These are phyloP conservation scores for Palythoa heliodiscus DNA, from an alignment of 92 coral and sea anemone genomes.

Conservation along the genomic window DNA sequence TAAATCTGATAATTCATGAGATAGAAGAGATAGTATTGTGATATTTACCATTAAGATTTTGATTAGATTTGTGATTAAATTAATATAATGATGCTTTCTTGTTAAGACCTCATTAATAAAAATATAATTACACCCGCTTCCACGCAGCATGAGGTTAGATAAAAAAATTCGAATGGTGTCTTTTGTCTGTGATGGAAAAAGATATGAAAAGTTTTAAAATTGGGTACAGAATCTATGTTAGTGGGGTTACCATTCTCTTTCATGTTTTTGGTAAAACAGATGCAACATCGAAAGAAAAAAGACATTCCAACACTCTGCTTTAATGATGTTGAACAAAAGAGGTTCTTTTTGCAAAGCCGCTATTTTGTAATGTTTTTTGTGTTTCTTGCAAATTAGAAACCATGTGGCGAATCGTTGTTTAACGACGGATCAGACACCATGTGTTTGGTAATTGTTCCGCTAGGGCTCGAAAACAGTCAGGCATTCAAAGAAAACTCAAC, in stretches of 20 bases:
- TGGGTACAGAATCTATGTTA: neutral
- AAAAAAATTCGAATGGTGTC: neutral
- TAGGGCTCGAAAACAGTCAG: slow-evolving; percentile 6
- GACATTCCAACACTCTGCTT: slow-evolving; percentile 31
- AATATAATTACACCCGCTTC: neutral
- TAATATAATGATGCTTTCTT: slow-evolving; percentile 13
- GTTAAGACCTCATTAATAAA: neutral
- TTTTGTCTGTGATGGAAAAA: neutral
- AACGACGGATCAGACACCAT: slow-evolving; percentile 13
- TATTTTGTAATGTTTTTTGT: slow-evolving; percentile 14
- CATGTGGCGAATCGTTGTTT: slow-evolving; percentile 27
- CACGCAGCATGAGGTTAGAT: neutral
- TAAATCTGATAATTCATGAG: neutral
- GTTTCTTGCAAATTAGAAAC: slow-evolving; percentile 18
- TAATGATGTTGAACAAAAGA: neutral
- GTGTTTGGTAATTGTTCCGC: slow-evolving; percentile 35
- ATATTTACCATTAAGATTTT: neutral
- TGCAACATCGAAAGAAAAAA: neutral
- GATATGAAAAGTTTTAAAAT: too few relatives aligned
- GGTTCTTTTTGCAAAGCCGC: neutral
- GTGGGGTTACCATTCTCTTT: neutral
- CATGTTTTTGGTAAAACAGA: neutral
- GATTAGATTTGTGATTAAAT: neutral
- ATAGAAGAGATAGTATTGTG: neutral
- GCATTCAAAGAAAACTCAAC: neutral